Conservation (phyloP, 2,797 vertebrate species). For the Percopsis omiscomaycus region DNA sequence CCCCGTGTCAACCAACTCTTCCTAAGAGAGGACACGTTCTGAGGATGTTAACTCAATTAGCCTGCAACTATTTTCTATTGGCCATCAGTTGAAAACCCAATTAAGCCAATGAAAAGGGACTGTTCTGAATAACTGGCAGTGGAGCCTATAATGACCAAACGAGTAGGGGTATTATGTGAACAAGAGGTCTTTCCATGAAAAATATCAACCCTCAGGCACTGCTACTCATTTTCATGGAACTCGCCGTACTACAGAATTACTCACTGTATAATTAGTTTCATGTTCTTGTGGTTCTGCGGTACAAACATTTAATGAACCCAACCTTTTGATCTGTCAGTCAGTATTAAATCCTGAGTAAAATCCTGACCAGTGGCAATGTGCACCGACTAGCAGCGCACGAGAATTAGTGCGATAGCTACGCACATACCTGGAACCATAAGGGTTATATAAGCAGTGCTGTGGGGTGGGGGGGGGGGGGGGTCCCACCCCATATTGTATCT, state of each 20-base stretch:
- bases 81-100: background rate
- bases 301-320: conserved; percentile 32
- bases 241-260: conserved; percentile 8
- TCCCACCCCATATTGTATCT: conserved; percentile 32
- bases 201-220: conserved; percentile 32
- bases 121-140: conserved; percentile 4
- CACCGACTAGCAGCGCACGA: conserved; percentile 32
- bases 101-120: conserved; percentile 14
- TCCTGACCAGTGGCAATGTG: conserved; percentile 42
- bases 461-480: conserved; percentile 26
- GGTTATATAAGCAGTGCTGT: conserved; percentile 6
- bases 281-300: conserved; percentile 12
- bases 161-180: conserved; percentile 6
- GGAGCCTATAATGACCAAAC: background rate
- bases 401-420: conserved; percentile 29
- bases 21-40: background rate
- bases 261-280: conserved; percentile 26
- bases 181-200: conserved; percentile 4
- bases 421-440: conserved; percentile 23
- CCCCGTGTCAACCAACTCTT: conserved; percentile 2
- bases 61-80: conserved; percentile 3
- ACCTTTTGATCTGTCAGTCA: conserved; percentile 1
- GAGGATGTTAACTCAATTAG: conserved; percentile 19
- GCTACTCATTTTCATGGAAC: conserved; percentile 19
- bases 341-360: conserved; percentile 33